phyloP scores from a whole-genome alignment of 2,113 vertebrate species.

The Silurus glanis region DNA sequence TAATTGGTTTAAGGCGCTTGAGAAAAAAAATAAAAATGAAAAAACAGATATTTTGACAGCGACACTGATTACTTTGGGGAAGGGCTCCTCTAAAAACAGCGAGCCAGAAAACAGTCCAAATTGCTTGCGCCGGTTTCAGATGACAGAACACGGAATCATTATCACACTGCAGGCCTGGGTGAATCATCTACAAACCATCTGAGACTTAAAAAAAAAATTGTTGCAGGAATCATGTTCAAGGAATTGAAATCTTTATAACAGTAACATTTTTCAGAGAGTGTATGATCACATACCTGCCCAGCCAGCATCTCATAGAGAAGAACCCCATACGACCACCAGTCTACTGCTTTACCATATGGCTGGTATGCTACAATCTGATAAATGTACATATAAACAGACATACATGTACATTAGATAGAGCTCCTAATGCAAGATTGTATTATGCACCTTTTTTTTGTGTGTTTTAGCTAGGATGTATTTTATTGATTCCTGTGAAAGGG shows the following conservation, averaged over 20 bases:
- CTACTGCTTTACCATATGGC: constrained; percentile 85
- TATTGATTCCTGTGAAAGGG: neutral
- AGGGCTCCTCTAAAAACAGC: neutral
- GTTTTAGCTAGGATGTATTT: too few species aligned
- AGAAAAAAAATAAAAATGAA: neutral
- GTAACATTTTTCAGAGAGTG: constrained; percentile 58
- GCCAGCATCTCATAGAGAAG: constrained; percentile 91
- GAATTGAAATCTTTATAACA: neutral
- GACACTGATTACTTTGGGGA: neutral
- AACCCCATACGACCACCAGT: constrained; percentile 93
- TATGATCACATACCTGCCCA: constrained; percentile 76
- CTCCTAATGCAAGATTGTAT: neutral
- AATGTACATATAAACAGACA: constrained; percentile 15
- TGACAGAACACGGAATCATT: neutral
- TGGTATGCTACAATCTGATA: constrained; percentile 88
- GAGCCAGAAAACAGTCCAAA: neutral
- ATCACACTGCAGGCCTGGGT: neutral
- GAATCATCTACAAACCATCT: neutral
- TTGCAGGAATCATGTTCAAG: neutral
- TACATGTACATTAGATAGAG: neutral
- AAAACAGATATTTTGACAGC: neutral
- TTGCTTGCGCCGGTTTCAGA: neutral
- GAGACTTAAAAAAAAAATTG: neutral
- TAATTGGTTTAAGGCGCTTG: neutral
- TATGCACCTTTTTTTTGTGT: neutral